Base-by-base conservation (phyloP, 1,140 invertebrate genomes). In the Polypedilum pembai region DNA sequence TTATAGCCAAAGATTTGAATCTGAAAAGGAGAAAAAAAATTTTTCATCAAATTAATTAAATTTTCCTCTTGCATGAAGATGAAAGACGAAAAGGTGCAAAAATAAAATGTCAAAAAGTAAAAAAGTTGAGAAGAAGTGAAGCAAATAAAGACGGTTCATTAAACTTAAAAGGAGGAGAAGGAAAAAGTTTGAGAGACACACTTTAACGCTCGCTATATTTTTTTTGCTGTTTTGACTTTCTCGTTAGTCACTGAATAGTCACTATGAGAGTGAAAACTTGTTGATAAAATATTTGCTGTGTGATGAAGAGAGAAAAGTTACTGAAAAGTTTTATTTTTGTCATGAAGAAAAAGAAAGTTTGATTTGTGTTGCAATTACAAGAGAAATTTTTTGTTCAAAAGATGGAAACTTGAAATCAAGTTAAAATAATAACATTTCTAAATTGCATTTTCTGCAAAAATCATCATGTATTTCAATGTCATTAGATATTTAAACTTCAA, bases 1-100 rank as follows among this genome's bases (percentile, higher is more conserved):
- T 96, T 96, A 87, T 94, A 96, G 78, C 93, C 93, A 83, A 94
- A 93, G 85, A 95, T 93, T 87, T 95, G 94, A 80, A 95, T 91
- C 94, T 95, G 88, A 87, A 80, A 85, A 86, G 80, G 79, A 77
- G 74, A 79, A 78, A 74, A 74, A 18, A 73, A 45, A 74, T 75
- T 40, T 74, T 69, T 18, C 63, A 69, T 69, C 17, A 69, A 2
- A 3, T 3, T 69, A 69, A 69, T 69, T 69, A 69, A 69, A 69
- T 69, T 69, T 69, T 66, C 65, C n/a, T 66, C 7, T 66, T 66
- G 7, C 65, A 7, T 66, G 45, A 56, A 17, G 10, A 17, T 56
- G 45, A 56, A 56, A 56, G 45, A 2, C 65, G 18, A 69, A 69
- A 20, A 69, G 65, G 17, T 56, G 45, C 12, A n/a, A 56, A 56